phyloP scores from a whole-genome alignment of 2,113 vertebrate genomes.

The Sinocyclocheilus anophthalmus region DNA sequence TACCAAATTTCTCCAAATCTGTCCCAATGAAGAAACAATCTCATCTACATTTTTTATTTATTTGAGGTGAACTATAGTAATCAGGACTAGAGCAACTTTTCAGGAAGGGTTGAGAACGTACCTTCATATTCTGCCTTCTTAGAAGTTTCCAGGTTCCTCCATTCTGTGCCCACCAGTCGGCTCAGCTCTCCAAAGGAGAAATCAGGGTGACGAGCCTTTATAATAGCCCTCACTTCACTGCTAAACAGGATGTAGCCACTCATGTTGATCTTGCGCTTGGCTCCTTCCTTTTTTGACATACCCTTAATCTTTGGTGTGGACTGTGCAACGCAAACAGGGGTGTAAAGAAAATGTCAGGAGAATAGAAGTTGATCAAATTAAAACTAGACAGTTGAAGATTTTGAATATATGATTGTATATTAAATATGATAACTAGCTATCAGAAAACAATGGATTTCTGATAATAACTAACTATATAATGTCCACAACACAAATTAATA shows the following conservation, averaged over 20 bases:
- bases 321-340: constrained; percentile 66
- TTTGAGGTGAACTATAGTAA: neutral
- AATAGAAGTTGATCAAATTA: neutral
- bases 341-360: neutral
- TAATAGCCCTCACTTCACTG: constrained; percentile 98
- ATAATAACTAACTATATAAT: neutral
- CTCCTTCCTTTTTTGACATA: constrained; percentile 93
- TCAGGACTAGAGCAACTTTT: neutral
- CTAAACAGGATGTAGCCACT: constrained; percentile 99
- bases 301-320: constrained; percentile 94
- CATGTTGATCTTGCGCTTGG: constrained; percentile 99
- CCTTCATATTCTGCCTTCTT: constrained; percentile 99
- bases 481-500: no score
- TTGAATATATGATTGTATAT: no score
- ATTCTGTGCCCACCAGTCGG: constrained; percentile 96
- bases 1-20: no score
- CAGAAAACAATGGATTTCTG: neutral
- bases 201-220: constrained; percentile 96
- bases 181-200: constrained; percentile 98
- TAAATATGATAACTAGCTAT: neutral
- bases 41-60: no score
- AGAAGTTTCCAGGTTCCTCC: constrained; percentile 93
- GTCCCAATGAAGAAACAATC: no score
- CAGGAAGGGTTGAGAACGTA: constrained; percentile 54
- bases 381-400: neutral